Percentiles rank a stretch among this genome's conserved stretches.
Evolutionary conservation across 2,113 vertebrate species (phyloP).

Genomic region (Chlorodrepanis virens): DNA sequence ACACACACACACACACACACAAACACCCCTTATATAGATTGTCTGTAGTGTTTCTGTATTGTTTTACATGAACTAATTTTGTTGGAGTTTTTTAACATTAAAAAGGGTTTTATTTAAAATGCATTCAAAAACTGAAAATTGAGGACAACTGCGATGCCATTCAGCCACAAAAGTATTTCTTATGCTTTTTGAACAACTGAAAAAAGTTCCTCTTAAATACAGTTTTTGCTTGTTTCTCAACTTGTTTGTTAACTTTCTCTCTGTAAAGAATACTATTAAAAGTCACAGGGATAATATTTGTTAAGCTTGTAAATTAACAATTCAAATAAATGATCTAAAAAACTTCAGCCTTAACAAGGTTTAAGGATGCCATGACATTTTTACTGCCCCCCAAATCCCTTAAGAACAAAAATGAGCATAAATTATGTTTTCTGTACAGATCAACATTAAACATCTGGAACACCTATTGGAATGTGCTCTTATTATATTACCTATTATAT

Average conservation of each 20-base stretch:
- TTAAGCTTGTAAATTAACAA: not conserved
- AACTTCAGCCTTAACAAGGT: not conserved
- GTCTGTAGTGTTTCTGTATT: not conserved
- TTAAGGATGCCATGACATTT: not conserved
- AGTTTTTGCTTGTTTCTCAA: not conserved
- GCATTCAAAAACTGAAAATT: not conserved
- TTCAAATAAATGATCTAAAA: not conserved
- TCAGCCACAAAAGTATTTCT: not conserved
- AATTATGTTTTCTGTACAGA: not conserved
- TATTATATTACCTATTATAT: not conserved
- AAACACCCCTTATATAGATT: not conserved
- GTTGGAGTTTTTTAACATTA: not conserved
- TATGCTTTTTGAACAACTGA: not conserved
- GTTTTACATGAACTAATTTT: not conserved
- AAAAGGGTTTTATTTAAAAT: not conserved
- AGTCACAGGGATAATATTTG: not conserved
- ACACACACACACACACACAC: no score
- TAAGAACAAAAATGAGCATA: not conserved
- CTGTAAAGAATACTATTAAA: not conserved
- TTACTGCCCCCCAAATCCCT: not conserved
- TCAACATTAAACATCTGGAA: not conserved
- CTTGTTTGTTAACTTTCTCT: not conserved
- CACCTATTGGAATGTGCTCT: not conserved
- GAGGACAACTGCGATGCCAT: not conserved
- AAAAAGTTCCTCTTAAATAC: not conserved